Base-by-base conservation (phyloP, 1,140 invertebrate genomes). In the Lepidurus arcticus region DNA sequence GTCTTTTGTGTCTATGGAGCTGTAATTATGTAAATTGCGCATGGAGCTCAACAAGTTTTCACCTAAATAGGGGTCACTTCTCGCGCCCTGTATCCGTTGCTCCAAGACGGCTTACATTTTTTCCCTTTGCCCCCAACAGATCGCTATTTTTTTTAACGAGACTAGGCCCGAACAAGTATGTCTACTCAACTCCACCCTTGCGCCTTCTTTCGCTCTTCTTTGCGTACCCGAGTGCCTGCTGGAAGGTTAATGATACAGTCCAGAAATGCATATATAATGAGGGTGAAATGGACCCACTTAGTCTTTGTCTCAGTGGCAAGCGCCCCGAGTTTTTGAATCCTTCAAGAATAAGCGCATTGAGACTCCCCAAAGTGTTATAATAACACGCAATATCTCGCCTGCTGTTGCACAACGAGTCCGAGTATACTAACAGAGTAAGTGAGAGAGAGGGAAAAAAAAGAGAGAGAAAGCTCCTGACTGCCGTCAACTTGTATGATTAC, bases 231-330 rank as follows among this genome's bases (percentile, higher is more conserved):
- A 34, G 34, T 34, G 34, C 34, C 16, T 13, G 21, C 21, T 13
- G 53, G 53, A 65, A 16, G 53, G 16, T 65, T 65, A 65, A 65
- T 65, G 53, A 65, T 16, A 65, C 9, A 65, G 21, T 21, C 53
- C 53, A 65, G 53, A 65, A 47, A 65, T 65, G 53, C 53, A 65
- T 65, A 21, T 13, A 65, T 65, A 65, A 65, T 65, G 53, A 65
- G 53, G 53, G 53, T 65, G 21, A 65, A 65, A 65, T 65, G 53
- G 53, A 4, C 34, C 34, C 34, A 34, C 34, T 34, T 34, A 34
- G 34, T 34, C 34, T 34, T 34, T 34, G 34, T 34, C 34, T 34
- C 34, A 34, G 34, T 34, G 34, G 34, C 34, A 34, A 34, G 34
- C 34, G 34, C 34, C 34, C 34, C 34, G 0, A 34, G 34, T 34